Base-by-base conservation (phyloP, 2,113 vertebrate species). In the Percopsis transmontana region DNA sequence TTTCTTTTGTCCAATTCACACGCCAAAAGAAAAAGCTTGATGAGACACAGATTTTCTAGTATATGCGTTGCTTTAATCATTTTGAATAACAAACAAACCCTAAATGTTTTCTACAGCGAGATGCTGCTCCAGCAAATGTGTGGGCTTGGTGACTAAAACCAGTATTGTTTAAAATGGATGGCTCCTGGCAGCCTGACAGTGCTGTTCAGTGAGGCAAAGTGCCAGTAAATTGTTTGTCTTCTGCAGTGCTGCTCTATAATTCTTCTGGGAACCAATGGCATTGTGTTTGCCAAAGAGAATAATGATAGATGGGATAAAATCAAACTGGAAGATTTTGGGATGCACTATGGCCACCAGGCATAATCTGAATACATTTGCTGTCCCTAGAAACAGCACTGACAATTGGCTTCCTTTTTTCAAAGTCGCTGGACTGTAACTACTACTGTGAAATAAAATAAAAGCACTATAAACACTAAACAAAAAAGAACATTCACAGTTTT, bases 151-250 rank as follows among this genome's bases (percentile, higher is more conserved):
- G 88, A 84, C 82, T 85, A 85, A 88, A 90, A 88, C 86, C 81
- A 64, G 85, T 85, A 88, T 91, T 87, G 87, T 88, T 89, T 81
- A 87, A 91, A 93, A 93, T 92, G 88, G 90, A 93, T 92, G 89
- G 82, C 82, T 89, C 74, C 88, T 93, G 91, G 91, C 91, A 91
- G 89, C 66, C 85, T 91, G 91, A 91, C 91, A 91, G 87, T 72
- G 87, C 87, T 93, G 92, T 89, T 92, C 91, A 90, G 84, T 91
- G 93, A 93, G 91, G 92, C 93, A 94, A 91, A 93, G 90, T 94
- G 93, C 91, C 90, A 93, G 89, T 92, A 93, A 94, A 93, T 93
- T 93, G 91, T 94, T 93, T 93, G 93, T 91, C 92, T 92, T 92
- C 91, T 89, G 90, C 90, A 89, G 91, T 88, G 90, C 88, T 87